Evolutionary conservation across 1,140 invertebrate species (phyloP), one percentile per base, ranked within the genome.

Genomic region (Paraescarpia echinospica): DNA sequence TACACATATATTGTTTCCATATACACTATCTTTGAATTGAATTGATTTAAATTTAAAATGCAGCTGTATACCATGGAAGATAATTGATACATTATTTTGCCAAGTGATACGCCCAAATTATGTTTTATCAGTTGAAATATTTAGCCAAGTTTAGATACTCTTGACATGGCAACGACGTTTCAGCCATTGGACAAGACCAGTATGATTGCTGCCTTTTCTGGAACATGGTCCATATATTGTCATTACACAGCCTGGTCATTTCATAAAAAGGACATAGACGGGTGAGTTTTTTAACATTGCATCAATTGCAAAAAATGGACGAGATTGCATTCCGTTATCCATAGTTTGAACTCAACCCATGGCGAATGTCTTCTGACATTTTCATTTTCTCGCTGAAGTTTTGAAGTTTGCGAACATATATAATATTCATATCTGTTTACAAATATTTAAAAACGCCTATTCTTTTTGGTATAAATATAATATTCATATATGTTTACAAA

Each of bases 1-100:
- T 98, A 93, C 93, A 77, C 35, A 12, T 90, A 31, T 35, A 12
- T 90, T 90, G 89, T 35, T 90, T 90, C 33, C 4, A 90, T 31
- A 33, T 34, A 22, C 14, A 90, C 14, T n/a, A 90, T 31, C 33
- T 31, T 22, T 34, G 33, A 34, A 0, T 90, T 35, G 89, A 90
- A 90, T 22, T 22, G 1, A 34, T 27, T 34, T 5, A 90, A 22
- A 90, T 90, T 18, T 34, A 31, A 18, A 35, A 34, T 90, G 89
- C 35, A 31, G 18, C n/a, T 18, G 33, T 35, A 12, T 31, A 1
- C 35, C 14, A 18, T 35, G 14, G 33, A 34, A 31, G 89, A 90
- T 35, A 9, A 35, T 35, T 18, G 18, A 90, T 34, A 90, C 14
- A 90, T 33, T 34, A 33, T 34, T 22, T 34, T 34, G 33, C 18